Percentiles rank a stretch among this genome's conserved stretches.
Evolutionary conservation across 2,888 invertebrate species (phyloP).

Genomic region (Tinea semifulvella): DNA sequence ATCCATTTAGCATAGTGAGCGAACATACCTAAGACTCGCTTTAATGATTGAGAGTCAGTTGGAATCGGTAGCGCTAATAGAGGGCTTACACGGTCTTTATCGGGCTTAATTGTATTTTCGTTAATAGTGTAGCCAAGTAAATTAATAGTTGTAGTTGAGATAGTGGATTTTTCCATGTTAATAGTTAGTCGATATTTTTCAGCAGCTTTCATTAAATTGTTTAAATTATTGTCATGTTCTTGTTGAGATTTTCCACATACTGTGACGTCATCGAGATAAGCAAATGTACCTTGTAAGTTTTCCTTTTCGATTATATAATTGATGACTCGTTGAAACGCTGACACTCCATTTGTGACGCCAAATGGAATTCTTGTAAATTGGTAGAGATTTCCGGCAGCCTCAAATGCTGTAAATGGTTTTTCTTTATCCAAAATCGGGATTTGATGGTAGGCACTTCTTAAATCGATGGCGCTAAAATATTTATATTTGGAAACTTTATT

Average conservation of each 20-base stretch:
- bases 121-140: not conserved
- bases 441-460: not conserved
- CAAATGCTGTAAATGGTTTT: slow-evolving; percentile 6
- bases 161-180: not conserved
- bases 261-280: slow-evolving; percentile 1
- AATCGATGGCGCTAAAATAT: not conserved
- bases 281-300: not conserved
- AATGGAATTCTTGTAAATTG: slow-evolving; percentile 11
- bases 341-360: slow-evolving; percentile 7
- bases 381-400: not conserved
- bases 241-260: not conserved
- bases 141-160: not conserved
- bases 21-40: not conserved
- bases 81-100: slow-evolving; percentile 1
- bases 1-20: slow-evolving; percentile 3
- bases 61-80: slow-evolving; percentile 1
- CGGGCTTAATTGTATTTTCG: not conserved
- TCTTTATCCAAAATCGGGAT: slow-evolving; percentile 1
- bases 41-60: not conserved
- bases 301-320: slow-evolving; percentile 7
- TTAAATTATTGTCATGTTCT: not conserved
- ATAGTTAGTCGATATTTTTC: not conserved
- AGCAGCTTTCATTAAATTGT: not conserved
- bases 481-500: not conserved
- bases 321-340: slow-evolving; percentile 6